Conservation (phyloP, 2,888 invertebrate species). For the Polylopha cassiicola region DNA sequence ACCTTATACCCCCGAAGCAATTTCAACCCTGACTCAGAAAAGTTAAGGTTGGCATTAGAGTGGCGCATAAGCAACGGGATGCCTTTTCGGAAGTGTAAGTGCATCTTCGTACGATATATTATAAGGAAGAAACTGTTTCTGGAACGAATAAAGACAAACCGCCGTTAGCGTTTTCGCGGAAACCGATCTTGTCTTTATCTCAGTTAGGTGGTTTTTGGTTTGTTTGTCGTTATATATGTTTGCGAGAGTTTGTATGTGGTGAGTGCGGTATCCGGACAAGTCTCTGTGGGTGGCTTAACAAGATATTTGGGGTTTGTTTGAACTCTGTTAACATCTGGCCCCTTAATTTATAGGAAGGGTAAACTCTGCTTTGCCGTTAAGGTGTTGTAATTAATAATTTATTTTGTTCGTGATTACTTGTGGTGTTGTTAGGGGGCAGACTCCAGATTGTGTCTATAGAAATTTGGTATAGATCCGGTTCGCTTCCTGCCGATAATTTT, state of each 20-base stretch:
- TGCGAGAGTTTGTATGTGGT: constrained; percentile 37
- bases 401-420: constrained; percentile 59
- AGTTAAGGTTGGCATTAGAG: constrained; percentile 28
- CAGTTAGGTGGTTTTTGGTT: constrained; percentile 31
- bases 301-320: constrained; percentile 72
- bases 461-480: constrained; percentile 18
- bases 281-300: constrained; percentile 67
- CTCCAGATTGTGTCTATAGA: constrained; percentile 29
- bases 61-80: constrained; percentile 4
- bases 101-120: constrained; percentile 63
- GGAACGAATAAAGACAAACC: constrained; percentile 60
- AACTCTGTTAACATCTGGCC: constrained; percentile 73
- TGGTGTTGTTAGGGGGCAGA: constrained; percentile 41
- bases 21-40: accelerated
- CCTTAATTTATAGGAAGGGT: constrained; percentile 71
- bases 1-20: constrained; percentile 5
- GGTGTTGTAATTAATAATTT: constrained; percentile 74
- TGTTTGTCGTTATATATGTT: constrained; percentile 13
- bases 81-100: constrained; percentile 32
- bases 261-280: constrained; percentile 38
- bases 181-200: constrained; percentile 29
- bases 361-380: constrained; percentile 53
- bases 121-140: constrained; percentile 64
- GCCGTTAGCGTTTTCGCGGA: constrained; percentile 32
- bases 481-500: constrained; percentile 11